Evolutionary conservation across 1,140 invertebrate genomes (phyloP).

Genomic region (Brachionus plicatilis): DNA sequence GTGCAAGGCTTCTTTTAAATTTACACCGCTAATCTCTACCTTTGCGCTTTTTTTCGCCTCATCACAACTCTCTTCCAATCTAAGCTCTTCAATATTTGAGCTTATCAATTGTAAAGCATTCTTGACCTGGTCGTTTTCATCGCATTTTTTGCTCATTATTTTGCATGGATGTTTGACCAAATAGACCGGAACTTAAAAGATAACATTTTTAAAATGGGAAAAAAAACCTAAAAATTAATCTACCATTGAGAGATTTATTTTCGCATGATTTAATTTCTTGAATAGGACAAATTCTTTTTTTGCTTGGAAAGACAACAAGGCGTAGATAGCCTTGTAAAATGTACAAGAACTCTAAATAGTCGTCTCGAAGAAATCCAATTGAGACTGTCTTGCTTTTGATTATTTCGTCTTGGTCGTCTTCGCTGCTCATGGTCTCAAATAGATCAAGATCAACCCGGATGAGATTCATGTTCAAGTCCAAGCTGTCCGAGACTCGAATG

Average conservation of each 20-base stretch:
- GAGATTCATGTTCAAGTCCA: neutral
- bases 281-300: constrained; percentile 1
- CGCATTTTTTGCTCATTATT: neutral
- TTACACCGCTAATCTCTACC: neutral
- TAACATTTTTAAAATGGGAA: neutral
- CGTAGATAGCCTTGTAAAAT: constrained; percentile 30
- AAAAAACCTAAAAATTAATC: neutral
- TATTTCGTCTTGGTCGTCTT: neutral
- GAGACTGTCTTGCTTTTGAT: neutral
- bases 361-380: constrained; percentile 28
- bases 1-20: constrained; percentile 4
- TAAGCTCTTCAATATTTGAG: neutral
- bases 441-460: constrained; percentile 28
- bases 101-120: neutral
- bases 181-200: constrained; percentile 19
- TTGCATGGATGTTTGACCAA: constrained; percentile 31
- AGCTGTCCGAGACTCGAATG: constrained; percentile 17
- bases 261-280: constrained; percentile 30
- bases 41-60: neutral
- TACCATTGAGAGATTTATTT: neutral
- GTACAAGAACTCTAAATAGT: constrained; percentile 30
- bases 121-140: neutral
- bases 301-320: neutral
- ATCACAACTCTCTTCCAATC: neutral
- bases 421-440: neutral